phyloP scores from a whole-genome alignment of 37 sponge, comb jelly and placozoan genomes.

The Aphrocallistes beatrix region DNA sequence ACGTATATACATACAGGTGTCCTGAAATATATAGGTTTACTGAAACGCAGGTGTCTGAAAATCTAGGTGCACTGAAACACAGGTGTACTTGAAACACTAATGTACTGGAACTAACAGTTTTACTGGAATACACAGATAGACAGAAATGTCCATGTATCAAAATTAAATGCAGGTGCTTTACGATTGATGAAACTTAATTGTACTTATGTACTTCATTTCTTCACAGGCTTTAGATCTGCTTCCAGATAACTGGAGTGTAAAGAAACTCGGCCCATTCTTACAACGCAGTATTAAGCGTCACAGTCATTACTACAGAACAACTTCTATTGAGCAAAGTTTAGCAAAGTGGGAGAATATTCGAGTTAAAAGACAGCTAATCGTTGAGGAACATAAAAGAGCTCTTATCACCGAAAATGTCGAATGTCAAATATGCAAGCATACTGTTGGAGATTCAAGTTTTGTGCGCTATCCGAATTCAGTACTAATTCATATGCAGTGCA shows the following conservation, averaged over 20 bases:
- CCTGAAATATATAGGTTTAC: no score
- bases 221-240: slow-evolving; percentile 49
- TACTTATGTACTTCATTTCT: neutral
- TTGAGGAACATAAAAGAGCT: slow-evolving; percentile 35
- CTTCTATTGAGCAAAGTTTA: slow-evolving; percentile 49
- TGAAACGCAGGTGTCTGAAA: no score
- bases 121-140: no score
- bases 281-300: slow-evolving; percentile 42
- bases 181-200: no score
- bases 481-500: slow-evolving; percentile 64
- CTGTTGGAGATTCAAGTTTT: slow-evolving; percentile 69
- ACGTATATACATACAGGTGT: no score
- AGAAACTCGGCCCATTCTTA: slow-evolving; percentile 43
- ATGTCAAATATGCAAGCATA: slow-evolving; percentile 70
- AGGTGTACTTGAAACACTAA: no score
- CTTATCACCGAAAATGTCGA: slow-evolving; percentile 42
- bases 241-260: slow-evolving; percentile 58
- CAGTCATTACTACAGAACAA: slow-evolving; percentile 29
- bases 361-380: slow-evolving; percentile 30
- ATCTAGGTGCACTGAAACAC: no score
- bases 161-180: no score
- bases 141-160: no score
- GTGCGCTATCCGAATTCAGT: slow-evolving; percentile 80
- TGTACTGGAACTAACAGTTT: no score
- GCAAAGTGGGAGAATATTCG: slow-evolving; percentile 29